A percentile compares a stretch with the other conserved stretches of the same genome.
phyloP scores from a whole-genome alignment of 2,888 invertebrate genomes.

The Drosophila basisetae region DNA sequence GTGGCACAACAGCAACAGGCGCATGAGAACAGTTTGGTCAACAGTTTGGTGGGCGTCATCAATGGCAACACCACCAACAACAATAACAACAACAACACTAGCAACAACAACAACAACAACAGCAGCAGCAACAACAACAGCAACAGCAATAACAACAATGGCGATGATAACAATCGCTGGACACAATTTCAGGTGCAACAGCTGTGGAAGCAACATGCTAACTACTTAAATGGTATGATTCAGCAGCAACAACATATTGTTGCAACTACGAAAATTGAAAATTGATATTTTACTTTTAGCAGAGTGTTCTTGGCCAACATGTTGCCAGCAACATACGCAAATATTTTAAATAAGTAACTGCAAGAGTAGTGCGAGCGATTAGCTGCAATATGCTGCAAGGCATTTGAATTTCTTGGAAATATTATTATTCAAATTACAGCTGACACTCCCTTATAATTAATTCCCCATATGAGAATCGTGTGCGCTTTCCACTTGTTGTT shows the following conservation, averaged over 20 bases:
- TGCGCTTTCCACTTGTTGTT: constrained; percentile 12
- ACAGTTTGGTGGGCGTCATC: constrained; percentile 76
- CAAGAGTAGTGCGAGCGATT: not conserved
- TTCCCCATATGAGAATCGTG: not conserved
- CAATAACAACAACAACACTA: constrained; percentile 57
- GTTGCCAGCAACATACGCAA: constrained; percentile 11
- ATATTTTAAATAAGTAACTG: not conserved
- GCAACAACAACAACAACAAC: constrained; percentile 51
- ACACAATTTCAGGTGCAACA: constrained; percentile 86
- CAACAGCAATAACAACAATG: constrained; percentile 53
- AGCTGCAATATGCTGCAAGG: not conserved
- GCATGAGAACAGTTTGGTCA: constrained; percentile 77
- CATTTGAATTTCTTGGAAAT: not conserved
- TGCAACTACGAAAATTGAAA: not conserved
- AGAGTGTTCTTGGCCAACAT: not conserved
- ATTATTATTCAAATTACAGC: not conserved
- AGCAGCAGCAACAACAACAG: constrained; percentile 51
- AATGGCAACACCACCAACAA: constrained; percentile 57
- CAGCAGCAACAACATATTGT: not conserved
- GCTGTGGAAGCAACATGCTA: constrained; percentile 85
- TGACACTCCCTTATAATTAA: not conserved
- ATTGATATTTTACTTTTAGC: not conserved
- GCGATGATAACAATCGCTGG: constrained; percentile 85
- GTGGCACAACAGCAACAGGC: constrained; percentile 74
- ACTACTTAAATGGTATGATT: constrained; percentile 85